Percentiles rank a stretch among this genome's conserved stretches.
Conservation (phyloP, 1,140 invertebrate species). For the Chelonus insularis region DNA sequence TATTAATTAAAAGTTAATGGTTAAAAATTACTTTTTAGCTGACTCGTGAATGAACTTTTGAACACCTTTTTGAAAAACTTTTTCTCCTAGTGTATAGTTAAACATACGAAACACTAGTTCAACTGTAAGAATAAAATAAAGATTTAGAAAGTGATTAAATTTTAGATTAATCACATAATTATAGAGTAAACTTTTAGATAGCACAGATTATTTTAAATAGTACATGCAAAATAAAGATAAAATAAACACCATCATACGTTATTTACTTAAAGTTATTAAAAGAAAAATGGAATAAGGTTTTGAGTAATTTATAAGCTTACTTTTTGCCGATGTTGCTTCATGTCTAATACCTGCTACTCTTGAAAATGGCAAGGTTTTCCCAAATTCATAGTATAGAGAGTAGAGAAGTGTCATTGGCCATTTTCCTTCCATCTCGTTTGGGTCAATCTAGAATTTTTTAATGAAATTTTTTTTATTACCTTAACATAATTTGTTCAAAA, state of each 20-base stretch:
- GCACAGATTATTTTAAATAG: too few relatives aligned
- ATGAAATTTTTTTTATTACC: too few relatives aligned
- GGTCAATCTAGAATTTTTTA: constrained; percentile 62
- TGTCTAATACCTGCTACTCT: constrained; percentile 73
- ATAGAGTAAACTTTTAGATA: too few relatives aligned
- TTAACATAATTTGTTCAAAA: too few relatives aligned
- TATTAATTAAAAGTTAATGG: too few relatives aligned
- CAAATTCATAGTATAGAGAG: constrained; percentile 75
- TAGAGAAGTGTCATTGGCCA: constrained; percentile 77
- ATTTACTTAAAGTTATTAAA: too few relatives aligned
- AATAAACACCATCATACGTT: too few relatives aligned
- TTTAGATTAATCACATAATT: neutral
- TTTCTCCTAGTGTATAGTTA: constrained; percentile 79
- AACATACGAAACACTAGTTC: constrained; percentile 93
- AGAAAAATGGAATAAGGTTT: too few relatives aligned
- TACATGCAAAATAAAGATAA: too few relatives aligned
- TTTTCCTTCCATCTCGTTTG: constrained; percentile 71
- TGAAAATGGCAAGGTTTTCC: constrained; percentile 72
- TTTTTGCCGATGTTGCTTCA: constrained; percentile 70
- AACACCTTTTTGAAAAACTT: constrained; percentile 77
- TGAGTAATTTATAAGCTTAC: too few relatives aligned
- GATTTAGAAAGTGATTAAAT: constrained; percentile 13
- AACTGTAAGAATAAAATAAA: constrained; percentile 57
- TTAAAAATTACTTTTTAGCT: constrained; percentile 32
- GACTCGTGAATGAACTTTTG: constrained; percentile 68